These are phyloP conservation scores for Cotesia typhae DNA, from an alignment of 1,140 invertebrate genomes.

Conservation along the genomic window DNA sequence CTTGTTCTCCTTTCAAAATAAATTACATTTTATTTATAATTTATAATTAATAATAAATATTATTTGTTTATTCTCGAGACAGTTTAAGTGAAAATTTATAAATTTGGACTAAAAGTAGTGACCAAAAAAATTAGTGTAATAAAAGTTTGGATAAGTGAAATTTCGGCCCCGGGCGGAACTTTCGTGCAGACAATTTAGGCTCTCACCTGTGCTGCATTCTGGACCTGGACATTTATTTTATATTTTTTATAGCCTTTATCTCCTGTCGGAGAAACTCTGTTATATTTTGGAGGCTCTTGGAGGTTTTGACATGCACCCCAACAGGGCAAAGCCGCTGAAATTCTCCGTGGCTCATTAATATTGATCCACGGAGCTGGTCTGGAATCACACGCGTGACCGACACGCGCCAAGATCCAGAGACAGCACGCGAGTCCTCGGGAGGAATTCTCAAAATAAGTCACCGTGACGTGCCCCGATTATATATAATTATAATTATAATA, in stretches of 20 bases:
- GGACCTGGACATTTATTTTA: not conserved
- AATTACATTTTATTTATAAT: not conserved
- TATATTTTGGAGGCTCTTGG: too few relatives aligned
- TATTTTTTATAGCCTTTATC: too few relatives aligned
- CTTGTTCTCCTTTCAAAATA: not conserved
- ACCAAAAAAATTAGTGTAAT: not conserved
- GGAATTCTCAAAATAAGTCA: not conserved
- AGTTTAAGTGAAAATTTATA: not conserved
- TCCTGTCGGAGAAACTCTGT: too few relatives aligned
- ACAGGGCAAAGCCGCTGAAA: not conserved
- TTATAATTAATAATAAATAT: not conserved
- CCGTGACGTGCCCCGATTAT: not conserved
- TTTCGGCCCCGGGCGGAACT: slow-evolving; percentile 16
- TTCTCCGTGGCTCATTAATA: slow-evolving; percentile 5
- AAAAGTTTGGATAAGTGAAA: slow-evolving; percentile 17
- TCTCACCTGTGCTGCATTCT: slow-evolving; percentile 14
- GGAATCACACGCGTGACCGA: slow-evolving; percentile 16
- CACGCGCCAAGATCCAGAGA: not conserved
- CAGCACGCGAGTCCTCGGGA: slow-evolving; percentile 14
- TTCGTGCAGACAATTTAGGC: slow-evolving; percentile 23
- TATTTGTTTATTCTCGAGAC: not conserved
- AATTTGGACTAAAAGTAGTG: not conserved
- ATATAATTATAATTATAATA: too few relatives aligned
- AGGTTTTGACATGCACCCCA: too few relatives aligned
- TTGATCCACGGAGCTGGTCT: not conserved